Percentiles rank a stretch among this genome's conserved stretches.
These are phyloP conservation scores for Camptogramma bilineatum DNA, from an alignment of 2,888 invertebrate species.

Conservation along the genomic window DNA sequence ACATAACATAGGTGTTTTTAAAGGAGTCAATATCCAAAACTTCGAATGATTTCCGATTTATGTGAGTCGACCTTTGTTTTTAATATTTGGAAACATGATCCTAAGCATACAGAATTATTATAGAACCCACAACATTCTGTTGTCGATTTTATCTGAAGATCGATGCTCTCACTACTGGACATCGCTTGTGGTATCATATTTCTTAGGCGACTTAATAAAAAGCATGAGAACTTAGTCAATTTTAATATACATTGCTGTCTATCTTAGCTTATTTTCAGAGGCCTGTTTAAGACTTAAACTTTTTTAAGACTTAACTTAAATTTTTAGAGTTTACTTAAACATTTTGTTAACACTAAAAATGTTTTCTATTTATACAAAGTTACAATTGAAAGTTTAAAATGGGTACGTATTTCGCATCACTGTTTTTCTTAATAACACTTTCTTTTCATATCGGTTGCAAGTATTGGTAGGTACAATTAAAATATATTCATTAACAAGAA, in stretches of 20 bases:
- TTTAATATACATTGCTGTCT: slow-evolving; percentile 27
- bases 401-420: no score
- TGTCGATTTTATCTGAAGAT: slow-evolving; percentile 43
- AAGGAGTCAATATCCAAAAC: slow-evolving; percentile 2
- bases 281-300: no score
- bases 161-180: slow-evolving; percentile 43
- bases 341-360: no score
- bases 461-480: no score
- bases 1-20: not conserved
- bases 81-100: slow-evolving; percentile 17
- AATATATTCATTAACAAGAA: no score
- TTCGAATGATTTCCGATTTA: slow-evolving; percentile 14
- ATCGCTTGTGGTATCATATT: slow-evolving; percentile 43
- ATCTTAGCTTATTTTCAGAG: not conserved
- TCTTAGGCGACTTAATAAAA: slow-evolving; percentile 27
- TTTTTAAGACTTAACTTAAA: no score
- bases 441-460: no score
- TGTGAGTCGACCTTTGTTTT: slow-evolving; percentile 4
- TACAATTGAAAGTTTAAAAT: no score
- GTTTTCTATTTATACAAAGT: no score
- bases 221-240: not conserved
- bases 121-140: slow-evolving; percentile 33
- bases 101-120: slow-evolving; percentile 32
- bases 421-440: no score
- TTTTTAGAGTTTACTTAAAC: no score